phyloP scores from a whole-genome alignment of 2,113 vertebrate genomes.

The Chionomys nivalis region DNA sequence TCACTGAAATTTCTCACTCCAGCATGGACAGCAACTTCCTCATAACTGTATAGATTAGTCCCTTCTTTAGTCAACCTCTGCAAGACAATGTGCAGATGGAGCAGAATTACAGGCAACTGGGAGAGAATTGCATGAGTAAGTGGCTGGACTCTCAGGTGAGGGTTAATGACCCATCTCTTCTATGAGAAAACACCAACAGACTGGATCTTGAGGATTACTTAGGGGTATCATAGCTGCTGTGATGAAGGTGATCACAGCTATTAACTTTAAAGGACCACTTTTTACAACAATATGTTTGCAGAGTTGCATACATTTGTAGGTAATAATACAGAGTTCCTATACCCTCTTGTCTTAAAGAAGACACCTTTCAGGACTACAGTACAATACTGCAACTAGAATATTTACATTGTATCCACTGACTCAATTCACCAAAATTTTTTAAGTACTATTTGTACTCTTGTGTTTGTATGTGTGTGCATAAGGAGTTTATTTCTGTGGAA shows the following conservation, averaged over 20 bases:
- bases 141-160: background rate
- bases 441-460: background rate
- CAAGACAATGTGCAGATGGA: background rate
- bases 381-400: constrained; percentile 8
- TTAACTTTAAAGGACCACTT: background rate
- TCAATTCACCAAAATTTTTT: background rate
- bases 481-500: constrained; percentile 42
- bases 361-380: background rate
- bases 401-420: background rate
- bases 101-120: background rate
- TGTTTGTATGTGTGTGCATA: background rate
- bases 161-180: too few species aligned
- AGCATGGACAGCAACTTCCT: background rate
- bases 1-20: background rate
- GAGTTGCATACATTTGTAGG: background rate
- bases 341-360: background rate
- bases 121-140: background rate
- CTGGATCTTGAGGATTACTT: background rate
- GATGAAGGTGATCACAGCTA: background rate
- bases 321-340: constrained; percentile 29
- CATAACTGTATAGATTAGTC: background rate
- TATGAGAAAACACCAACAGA: background rate
- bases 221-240: background rate
- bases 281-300: background rate
- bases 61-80: background rate